Evolutionary conservation across 2,797 vertebrate genomes (phyloP).

Genomic region (Myotis pilosus): DNA sequence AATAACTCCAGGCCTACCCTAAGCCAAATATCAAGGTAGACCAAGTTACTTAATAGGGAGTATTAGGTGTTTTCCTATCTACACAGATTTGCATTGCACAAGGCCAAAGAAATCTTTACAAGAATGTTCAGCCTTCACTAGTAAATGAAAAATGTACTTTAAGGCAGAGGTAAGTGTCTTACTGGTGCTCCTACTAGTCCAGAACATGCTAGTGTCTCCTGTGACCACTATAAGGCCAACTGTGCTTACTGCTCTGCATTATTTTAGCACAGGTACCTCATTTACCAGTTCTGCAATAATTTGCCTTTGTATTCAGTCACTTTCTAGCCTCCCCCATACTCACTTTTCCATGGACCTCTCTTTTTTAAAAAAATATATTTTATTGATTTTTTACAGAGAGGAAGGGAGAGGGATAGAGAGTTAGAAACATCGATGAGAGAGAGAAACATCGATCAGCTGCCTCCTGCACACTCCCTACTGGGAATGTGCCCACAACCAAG

Average conservation of each 20-base stretch:
- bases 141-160: background rate
- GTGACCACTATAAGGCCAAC: background rate
- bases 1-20: background rate
- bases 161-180: background rate
- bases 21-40: background rate
- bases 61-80: background rate
- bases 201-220: background rate
- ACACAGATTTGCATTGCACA: background rate
- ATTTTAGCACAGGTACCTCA: background rate
- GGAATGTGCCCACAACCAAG: too few relatives aligned
- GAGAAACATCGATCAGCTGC: too few relatives aligned
- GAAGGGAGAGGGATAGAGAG: too few relatives aligned
- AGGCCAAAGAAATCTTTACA: background rate
- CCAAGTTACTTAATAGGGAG: background rate
- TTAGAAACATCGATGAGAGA: too few relatives aligned
- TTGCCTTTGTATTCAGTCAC: background rate
- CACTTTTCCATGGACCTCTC: background rate
- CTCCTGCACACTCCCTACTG: too few relatives aligned
- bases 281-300: background rate
- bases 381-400: too few relatives aligned
- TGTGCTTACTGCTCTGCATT: background rate
- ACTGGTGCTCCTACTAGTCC: background rate
- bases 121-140: background rate
- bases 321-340: background rate
- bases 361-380: background rate